These are phyloP conservation scores for Halichoerus grypus DNA, from an alignment of 2,113 vertebrate species.

Conservation along the genomic window DNA sequence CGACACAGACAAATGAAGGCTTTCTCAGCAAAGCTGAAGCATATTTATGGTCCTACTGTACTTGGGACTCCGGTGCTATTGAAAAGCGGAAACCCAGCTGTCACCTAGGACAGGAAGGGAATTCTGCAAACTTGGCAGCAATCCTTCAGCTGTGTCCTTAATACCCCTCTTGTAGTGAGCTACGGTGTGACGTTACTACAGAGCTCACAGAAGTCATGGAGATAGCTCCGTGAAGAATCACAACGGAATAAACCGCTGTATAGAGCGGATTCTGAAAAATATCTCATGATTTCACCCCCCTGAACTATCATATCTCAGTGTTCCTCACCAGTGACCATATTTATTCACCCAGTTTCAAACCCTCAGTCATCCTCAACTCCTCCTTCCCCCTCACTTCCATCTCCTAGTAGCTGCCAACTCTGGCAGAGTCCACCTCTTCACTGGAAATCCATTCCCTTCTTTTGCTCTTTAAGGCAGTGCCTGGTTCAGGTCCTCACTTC, in stretches of 20 bases:
- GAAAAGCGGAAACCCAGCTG: conserved; percentile 47
- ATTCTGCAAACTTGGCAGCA: conserved; percentile 35
- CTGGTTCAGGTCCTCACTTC: background rate
- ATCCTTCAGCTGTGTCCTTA: conserved; percentile 21
- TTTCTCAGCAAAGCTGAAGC: background rate
- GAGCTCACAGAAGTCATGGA: background rate
- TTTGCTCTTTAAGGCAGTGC: no score
- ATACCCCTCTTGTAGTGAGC: background rate
- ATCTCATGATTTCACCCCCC: background rate
- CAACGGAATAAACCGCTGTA: background rate
- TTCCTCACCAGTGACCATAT: no score
- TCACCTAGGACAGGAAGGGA: conserved; percentile 51
- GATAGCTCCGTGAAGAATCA: background rate
- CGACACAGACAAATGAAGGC: background rate
- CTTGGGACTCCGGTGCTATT: background rate
- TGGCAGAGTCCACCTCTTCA: background rate
- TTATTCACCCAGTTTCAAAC: background rate
- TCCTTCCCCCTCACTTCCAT: background rate
- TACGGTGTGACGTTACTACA: rapidly evolving
- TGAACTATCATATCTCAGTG: background rate
- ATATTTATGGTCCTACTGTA: background rate
- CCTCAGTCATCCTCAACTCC: background rate
- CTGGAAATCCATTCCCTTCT: background rate
- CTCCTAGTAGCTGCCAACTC: background rate
- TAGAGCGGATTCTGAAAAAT: background rate